Conservation (phyloP, 2,113 vertebrate genomes). For the Atrichornis clamosus region DNA sequence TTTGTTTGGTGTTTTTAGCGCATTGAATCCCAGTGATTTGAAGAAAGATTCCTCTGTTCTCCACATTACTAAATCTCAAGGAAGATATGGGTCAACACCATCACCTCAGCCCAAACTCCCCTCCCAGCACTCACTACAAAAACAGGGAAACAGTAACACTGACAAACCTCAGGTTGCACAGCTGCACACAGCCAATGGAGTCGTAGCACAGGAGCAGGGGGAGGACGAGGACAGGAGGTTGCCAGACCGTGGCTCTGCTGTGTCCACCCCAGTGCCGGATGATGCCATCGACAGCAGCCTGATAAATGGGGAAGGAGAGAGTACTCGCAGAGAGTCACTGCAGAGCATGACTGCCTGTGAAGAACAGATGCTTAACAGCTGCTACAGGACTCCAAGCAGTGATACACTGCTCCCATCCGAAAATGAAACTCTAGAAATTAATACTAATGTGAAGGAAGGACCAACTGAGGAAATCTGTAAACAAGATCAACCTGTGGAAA, state of each 20-base stretch:
- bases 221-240: constrained; percentile 5
- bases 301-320: constrained; percentile 59
- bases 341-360: background rate
- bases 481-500: constrained; percentile 50
- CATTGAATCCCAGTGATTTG: constrained; percentile 54
- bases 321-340: background rate
- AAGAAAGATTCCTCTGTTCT: constrained; percentile 69
- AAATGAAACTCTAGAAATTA: background rate
- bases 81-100: constrained; percentile 56
- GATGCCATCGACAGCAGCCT: background rate
- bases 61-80: constrained; percentile 57
- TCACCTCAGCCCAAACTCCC: constrained; percentile 65
- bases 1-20: constrained; percentile 46
- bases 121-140: constrained; percentile 48
- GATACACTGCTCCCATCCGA: background rate
- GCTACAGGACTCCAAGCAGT: constrained; percentile 24
- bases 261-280: background rate
- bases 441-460: background rate
- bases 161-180: constrained; percentile 53
- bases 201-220: background rate
- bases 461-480: constrained; percentile 35
- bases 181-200: constrained; percentile 67
- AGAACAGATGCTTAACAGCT: constrained; percentile 9
- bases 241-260: background rate
- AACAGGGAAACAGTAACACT: constrained; percentile 37